Evolutionary conservation across 2,113 vertebrate genomes (phyloP), one percentile per base, ranked within the genome.

Genomic region (Zapornia atra): DNA sequence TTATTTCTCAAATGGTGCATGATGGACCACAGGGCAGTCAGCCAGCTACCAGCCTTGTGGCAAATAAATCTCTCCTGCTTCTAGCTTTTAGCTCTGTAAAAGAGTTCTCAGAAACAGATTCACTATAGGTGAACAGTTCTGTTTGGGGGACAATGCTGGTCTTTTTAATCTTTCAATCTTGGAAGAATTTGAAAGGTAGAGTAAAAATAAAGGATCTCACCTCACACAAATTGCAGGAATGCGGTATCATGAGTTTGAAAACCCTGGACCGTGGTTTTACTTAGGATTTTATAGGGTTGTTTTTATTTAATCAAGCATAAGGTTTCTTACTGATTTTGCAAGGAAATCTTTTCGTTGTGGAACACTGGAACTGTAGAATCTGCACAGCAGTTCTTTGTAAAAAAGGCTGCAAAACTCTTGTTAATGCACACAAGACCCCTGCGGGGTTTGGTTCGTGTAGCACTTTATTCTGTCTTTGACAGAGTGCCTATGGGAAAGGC

Each of bases 271-370:
- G 36, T 81, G 29, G 31, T 95, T 97, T 97, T 69, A 68, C 75
- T 71, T 70, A 15, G 51, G n/a, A 79, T 94, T 97, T 96, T 91
- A 88, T 87, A 34, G 38, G 76, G 11, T 53, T 90, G 51, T 89
- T 79, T 96, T 65, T 69, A 61, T 46, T 92, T 83, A 42, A 63
- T 57, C 44, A 86, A 85, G 64, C 29, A 24, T 63, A 90, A 38
- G 84, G 77, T 68, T n/a, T 95, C 38, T 86, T 72, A 42, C 66
- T 77, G 61, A 70, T 60, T 92, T 90, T 88, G 5, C 40, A 76
- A 68, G 34, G 51, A 92, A 71, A 75, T 38, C 4, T 75, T 84
- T 50, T 64, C 28, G 21, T 56, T 53, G 36, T 53, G 64, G 29
- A 84, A 38, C n/a, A 33, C 25, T 33, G 11, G 13, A 53, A 81